Conservation (phyloP, 2,888 invertebrate species). For the Anthrax anthrax region DNA sequence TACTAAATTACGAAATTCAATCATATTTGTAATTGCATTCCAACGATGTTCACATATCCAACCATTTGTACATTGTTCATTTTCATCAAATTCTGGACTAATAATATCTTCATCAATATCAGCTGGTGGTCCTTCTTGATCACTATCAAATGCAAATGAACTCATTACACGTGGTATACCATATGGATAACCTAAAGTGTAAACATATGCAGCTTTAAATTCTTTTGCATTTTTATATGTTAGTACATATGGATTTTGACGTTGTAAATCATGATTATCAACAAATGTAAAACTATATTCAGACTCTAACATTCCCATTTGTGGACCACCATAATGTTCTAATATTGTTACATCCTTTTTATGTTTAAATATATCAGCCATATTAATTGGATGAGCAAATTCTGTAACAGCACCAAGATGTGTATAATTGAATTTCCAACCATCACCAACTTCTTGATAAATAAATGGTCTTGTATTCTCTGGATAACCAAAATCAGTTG, state of each 20-base stretch:
- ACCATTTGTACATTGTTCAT: constrained; percentile 50
- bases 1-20: constrained; percentile 51
- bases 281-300: constrained; percentile 52
- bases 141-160: constrained; percentile 50
- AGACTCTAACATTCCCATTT: constrained; percentile 47
- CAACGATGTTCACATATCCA: constrained; percentile 72
- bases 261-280: constrained; percentile 77
- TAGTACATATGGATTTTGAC: constrained; percentile 47
- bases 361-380: constrained; percentile 20
- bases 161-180: constrained; percentile 67
- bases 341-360: constrained; percentile 41
- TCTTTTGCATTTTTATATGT: constrained; percentile 27
- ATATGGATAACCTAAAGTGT: constrained; percentile 61
- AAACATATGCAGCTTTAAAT: constrained; percentile 39
- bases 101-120: constrained; percentile 35
- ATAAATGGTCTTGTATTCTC: constrained; percentile 1
- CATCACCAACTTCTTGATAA: constrained; percentile 23
- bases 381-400: constrained; percentile 30
- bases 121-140: constrained; percentile 38
- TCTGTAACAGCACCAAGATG: constrained; percentile 53
- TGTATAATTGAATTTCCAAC: constrained; percentile 41
- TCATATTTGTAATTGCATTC: constrained; percentile 61
- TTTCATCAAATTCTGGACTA: constrained; percentile 40
- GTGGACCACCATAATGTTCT: constrained; percentile 37
- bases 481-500: neutral